A percentile compares a stretch with the other conserved stretches of the same genome.
Conservation (phyloP, 2,888 invertebrate genomes). For the Adela reaumurella region DNA sequence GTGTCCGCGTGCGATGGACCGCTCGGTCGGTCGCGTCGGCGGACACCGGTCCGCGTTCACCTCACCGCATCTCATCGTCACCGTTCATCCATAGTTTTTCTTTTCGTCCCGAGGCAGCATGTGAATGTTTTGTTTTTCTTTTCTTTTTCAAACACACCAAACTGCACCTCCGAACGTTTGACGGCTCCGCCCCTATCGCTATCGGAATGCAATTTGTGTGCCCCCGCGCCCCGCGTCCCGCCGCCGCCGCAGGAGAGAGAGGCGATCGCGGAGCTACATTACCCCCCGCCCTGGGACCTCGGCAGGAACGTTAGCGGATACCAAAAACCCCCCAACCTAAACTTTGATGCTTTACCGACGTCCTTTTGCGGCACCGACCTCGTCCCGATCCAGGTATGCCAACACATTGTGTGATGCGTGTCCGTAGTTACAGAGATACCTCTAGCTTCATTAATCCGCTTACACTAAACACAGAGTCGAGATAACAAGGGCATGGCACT, state of each 20-base stretch:
- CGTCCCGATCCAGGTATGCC: conserved; percentile 55
- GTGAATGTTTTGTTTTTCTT: conserved; percentile 57
- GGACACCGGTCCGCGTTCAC: background rate
- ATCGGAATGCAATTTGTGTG: background rate
- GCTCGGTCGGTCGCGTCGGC: too few species aligned
- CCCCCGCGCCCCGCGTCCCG: conserved; percentile 29
- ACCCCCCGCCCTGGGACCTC: conserved; percentile 9
- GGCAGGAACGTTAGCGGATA: conserved; percentile 42
- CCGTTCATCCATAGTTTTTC: background rate
- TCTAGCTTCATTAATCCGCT: background rate
- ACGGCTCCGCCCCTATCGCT: background rate
- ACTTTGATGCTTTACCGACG: conserved; percentile 48
- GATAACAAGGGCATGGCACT: background rate
- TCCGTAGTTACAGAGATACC: background rate
- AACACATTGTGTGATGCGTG: conserved; percentile 16
- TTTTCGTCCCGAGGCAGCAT: conserved; percentile 42
- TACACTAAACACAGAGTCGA: background rate
- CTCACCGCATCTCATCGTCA: background rate
- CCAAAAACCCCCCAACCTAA: conserved; percentile 55
- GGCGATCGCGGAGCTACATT: too few species aligned
- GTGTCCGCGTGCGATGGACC: too few species aligned
- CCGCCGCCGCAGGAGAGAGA: conserved; percentile 24
- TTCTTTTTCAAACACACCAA: conserved; percentile 49
- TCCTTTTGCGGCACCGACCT: conserved; percentile 50
- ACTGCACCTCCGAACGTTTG: conserved; percentile 45